phyloP scores from a whole-genome alignment of 2,797 vertebrate genomes.

The Danionella dracula region DNA sequence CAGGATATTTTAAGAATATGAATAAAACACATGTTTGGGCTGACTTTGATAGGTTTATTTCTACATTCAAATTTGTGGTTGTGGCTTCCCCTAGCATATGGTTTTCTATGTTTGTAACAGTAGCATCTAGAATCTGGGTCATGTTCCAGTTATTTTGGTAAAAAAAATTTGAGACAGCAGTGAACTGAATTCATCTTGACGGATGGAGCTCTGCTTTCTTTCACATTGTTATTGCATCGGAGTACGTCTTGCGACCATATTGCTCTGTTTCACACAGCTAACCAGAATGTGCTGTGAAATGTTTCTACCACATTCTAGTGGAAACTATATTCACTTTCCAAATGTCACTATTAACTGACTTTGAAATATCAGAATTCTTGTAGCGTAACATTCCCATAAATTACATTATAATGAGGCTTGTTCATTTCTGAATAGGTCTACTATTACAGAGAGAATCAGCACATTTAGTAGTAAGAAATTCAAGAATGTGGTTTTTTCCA shows the following conservation, averaged over 20 bases:
- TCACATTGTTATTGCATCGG: slow-evolving; percentile 10
- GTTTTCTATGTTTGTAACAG: slow-evolving; percentile 1
- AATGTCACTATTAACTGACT: not conserved
- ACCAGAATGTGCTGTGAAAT: slow-evolving; percentile 5
- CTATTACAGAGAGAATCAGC: too few relatives aligned
- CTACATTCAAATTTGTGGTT: slow-evolving; percentile 2
- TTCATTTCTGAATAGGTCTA: too few relatives aligned
- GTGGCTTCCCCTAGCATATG: not conserved
- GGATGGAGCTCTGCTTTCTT: slow-evolving; percentile 17
- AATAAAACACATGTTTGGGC: not conserved
- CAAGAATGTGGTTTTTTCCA: too few relatives aligned
- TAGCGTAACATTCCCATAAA: too few relatives aligned
- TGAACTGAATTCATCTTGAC: not conserved
- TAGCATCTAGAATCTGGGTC: not conserved
- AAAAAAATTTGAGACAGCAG: slow-evolving; percentile 8
- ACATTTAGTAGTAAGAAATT: too few relatives aligned
- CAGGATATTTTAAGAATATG: not conserved
- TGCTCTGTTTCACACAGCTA: not conserved
- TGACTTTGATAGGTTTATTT: not conserved
- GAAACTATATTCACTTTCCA: not conserved
- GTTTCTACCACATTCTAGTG: not conserved
- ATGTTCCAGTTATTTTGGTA: not conserved
- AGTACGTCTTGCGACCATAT: not conserved
- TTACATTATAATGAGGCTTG: too few relatives aligned
- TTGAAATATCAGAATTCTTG: too few relatives aligned